A percentile compares a stretch with the other conserved stretches of the same genome.
Evolutionary conservation across 2,888 invertebrate genomes (phyloP).

Genomic region (Laothoe populi): DNA sequence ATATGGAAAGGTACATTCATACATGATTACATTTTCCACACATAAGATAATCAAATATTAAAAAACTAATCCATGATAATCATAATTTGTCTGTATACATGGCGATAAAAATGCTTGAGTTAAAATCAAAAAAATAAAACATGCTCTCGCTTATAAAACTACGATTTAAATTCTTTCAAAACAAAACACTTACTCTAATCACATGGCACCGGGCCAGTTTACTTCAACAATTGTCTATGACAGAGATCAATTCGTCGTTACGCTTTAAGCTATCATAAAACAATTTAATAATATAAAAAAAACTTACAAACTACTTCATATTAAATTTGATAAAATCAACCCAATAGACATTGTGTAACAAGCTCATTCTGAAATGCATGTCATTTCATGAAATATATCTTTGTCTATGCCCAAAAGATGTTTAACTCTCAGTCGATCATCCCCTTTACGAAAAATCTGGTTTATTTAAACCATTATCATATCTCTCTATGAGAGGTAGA

Average conservation of each 20-base stretch:
- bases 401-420: constrained; percentile 33
- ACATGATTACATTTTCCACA: constrained; percentile 42
- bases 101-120: constrained; percentile 53
- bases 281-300: constrained; percentile 54
- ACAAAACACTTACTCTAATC: constrained; percentile 52
- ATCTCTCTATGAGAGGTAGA: constrained; percentile 12
- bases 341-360: constrained; percentile 39
- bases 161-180: constrained; percentile 53
- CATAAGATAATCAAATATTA: constrained; percentile 71
- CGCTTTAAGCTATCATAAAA: constrained; percentile 76
- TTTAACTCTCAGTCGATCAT: constrained; percentile 20
- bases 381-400: constrained; percentile 16
- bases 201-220: constrained; percentile 63
- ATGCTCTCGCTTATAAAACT: constrained; percentile 62
- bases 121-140: constrained; percentile 80
- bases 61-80: constrained; percentile 61
- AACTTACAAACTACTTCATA: constrained; percentile 53
- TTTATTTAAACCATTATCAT: constrained; percentile 26
- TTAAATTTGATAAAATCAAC: constrained; percentile 63
- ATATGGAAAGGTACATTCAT: constrained; percentile 57
- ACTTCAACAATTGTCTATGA: constrained; percentile 78
- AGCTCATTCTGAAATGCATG: constrained; percentile 42
- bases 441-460: constrained; percentile 39
- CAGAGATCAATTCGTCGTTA: constrained; percentile 74
- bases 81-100: constrained; percentile 55